These are phyloP conservation scores for Amblyraja radiata DNA, from an alignment of 2,797 vertebrate genomes.

Conservation along the genomic window DNA sequence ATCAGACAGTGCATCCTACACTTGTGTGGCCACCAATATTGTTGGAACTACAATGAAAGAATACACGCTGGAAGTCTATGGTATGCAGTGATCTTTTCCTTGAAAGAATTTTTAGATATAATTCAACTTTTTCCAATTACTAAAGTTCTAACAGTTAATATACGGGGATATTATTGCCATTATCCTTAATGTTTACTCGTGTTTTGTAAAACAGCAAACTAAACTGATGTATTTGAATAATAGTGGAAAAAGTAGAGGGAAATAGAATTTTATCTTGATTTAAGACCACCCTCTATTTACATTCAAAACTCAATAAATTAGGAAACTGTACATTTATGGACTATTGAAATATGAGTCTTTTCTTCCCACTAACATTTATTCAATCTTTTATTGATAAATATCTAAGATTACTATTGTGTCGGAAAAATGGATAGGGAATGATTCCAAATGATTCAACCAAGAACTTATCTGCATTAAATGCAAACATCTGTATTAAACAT, in stretches of 20 bases:
- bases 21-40: slow-evolving; percentile 72
- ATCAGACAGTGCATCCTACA: slow-evolving; percentile 74
- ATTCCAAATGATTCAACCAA: background rate
- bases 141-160: background rate
- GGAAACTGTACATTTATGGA: background rate
- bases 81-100: slow-evolving; percentile 52
- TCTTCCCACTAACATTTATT: background rate
- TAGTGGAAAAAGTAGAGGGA: background rate
- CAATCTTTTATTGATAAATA: background rate
- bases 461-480: background rate
- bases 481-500: background rate
- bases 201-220: background rate
- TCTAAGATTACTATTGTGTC: background rate
- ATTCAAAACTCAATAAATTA: background rate
- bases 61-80: slow-evolving; percentile 80
- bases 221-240: slow-evolving; percentile 8
- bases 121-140: background rate
- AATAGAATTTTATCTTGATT: background rate
- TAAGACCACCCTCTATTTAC: background rate
- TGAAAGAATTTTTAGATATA: background rate
- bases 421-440: background rate
- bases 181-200: background rate
- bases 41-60: slow-evolving; percentile 73
- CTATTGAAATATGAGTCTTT: background rate
- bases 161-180: background rate